Evolutionary conservation across 37 sponge, comb jelly and placozoan species (phyloP).

Genomic region (Oopsacas minuta): DNA sequence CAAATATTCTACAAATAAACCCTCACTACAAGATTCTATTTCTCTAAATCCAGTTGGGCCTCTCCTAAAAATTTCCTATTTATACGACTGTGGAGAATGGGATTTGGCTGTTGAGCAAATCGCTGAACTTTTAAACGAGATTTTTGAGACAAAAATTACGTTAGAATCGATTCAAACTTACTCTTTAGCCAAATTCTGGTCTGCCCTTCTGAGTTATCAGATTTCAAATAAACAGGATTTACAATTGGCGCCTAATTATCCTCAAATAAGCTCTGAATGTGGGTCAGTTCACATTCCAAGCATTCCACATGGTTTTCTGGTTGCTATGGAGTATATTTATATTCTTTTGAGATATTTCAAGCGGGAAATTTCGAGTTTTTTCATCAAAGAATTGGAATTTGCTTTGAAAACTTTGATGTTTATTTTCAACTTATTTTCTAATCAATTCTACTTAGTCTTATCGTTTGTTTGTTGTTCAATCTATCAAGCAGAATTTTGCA

Average conservation of each 20-base stretch:
- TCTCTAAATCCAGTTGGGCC: neutral
- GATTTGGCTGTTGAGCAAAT: neutral
- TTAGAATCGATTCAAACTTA: neutral
- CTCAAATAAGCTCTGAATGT: neutral
- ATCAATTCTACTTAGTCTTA: neutral
- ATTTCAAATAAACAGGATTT: neutral
- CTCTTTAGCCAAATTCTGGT: neutral
- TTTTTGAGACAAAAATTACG: neutral
- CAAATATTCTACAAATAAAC: neutral
- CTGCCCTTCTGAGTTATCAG: neutral
- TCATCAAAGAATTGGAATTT: conserved; percentile 13
- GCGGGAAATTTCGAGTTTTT: neutral
- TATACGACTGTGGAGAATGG: neutral
- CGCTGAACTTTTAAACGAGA: neutral
- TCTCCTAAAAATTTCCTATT: neutral
- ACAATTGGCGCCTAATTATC: neutral
- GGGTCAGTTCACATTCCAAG: neutral
- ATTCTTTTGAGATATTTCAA: conserved; percentile 5
- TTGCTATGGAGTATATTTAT: conserved; percentile 18
- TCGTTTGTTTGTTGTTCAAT: neutral
- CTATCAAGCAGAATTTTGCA: neutral
- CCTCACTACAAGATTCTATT: neutral
- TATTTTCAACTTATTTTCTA: conserved; percentile 10
- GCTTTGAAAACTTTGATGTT: neutral
- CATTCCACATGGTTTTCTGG: neutral